phyloP scores from a whole-genome alignment of 1,140 invertebrate genomes.

The Musca domestica region DNA sequence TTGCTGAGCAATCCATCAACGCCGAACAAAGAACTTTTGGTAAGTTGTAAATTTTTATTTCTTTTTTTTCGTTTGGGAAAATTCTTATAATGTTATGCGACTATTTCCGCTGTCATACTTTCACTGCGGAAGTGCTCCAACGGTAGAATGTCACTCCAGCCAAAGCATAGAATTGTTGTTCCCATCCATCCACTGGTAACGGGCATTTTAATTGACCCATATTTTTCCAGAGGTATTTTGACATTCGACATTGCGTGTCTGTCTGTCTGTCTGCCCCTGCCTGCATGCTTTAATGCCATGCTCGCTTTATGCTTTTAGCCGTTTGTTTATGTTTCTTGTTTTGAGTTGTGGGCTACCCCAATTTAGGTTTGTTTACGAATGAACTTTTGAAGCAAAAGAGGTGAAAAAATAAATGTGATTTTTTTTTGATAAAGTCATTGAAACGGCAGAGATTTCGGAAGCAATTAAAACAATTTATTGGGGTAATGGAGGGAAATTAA shows the following conservation, averaged over 20 bases:
- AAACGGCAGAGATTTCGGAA: not conserved
- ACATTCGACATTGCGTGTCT: not conserved
- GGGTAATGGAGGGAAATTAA: too few relatives aligned
- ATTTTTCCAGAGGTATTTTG: not conserved
- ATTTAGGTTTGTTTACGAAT: slow-evolving; percentile 5
- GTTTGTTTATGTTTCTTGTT: slow-evolving; percentile 3
- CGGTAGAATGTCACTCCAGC: not conserved
- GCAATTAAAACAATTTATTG: too few relatives aligned
- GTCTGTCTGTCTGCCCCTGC: not conserved
- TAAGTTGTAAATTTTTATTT: slow-evolving; percentile 29
- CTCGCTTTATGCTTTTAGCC: not conserved
- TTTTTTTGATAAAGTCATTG: not conserved
- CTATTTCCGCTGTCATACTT: not conserved
- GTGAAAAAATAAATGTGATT: not conserved
- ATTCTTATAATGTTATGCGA: not conserved
- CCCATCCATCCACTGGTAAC: too few relatives aligned
- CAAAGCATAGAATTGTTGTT: not conserved
- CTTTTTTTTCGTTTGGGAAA: not conserved
- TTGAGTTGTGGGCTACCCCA: not conserved
- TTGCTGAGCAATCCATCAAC: slow-evolving; percentile 45
- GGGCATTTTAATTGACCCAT: slow-evolving; percentile 13
- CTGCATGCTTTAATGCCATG: not conserved
- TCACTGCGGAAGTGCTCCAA: not conserved
- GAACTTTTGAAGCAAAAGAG: not conserved
- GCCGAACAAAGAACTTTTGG: slow-evolving; percentile 48